phyloP scores from a whole-genome alignment of 2,888 invertebrate species.

The Chrysotoxum bicinctum region DNA sequence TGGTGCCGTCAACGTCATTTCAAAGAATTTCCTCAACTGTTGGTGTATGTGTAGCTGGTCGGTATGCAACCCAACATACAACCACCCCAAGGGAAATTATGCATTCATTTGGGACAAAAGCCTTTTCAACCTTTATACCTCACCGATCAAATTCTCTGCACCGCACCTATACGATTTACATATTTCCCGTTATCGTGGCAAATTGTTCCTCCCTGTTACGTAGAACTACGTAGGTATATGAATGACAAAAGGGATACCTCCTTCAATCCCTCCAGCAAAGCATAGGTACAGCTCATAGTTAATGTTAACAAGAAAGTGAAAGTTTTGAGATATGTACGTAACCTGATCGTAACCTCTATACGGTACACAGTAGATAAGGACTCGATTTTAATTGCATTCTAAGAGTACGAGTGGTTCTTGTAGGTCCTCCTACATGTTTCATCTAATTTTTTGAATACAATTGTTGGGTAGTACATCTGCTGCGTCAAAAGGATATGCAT shows the following conservation, averaged over 20 bases:
- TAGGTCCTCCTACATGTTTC: not conserved
- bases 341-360: not conserved
- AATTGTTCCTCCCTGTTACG: conserved; percentile 10
- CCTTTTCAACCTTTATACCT: conserved; percentile 42
- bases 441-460: not conserved
- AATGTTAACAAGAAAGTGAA: conserved; percentile 51
- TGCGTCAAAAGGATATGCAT: not conserved
- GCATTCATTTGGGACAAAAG: conserved; percentile 64
- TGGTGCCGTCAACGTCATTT: conserved; percentile 36
- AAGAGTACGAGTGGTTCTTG: not conserved
- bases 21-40: conserved; percentile 28
- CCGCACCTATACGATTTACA: conserved; percentile 11
- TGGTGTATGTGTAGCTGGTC: not conserved
- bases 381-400: conserved; percentile 48
- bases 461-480: not conserved
- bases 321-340: conserved; percentile 32
- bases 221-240: not conserved
- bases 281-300: conserved; percentile 3
- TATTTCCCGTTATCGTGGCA: conserved; percentile 9
- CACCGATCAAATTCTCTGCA: conserved; percentile 13
- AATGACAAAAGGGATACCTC: conserved; percentile 18
- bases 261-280: not conserved
- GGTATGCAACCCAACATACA: conserved; percentile 2
- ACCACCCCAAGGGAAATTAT: conserved; percentile 58
- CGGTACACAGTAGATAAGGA: not conserved